Conservation (phyloP, 1,140 invertebrate species). For the Campoletis sonorensis region DNA sequence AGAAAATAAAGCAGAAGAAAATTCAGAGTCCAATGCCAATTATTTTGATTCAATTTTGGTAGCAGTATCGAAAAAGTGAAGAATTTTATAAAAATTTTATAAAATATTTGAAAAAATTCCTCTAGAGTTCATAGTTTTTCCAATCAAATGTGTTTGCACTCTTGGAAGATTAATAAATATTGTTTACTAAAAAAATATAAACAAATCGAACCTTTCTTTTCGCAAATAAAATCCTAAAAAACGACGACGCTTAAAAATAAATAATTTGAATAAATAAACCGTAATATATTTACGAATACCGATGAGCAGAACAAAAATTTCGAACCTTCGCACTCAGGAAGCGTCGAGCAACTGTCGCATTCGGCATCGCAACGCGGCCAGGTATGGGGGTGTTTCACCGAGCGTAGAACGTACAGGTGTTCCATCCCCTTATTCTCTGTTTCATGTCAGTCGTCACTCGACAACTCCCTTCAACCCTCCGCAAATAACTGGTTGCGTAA, state of each 20-base stretch:
- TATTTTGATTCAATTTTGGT: too few relatives aligned
- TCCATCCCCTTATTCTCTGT: constrained; percentile 42
- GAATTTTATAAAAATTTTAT: too few relatives aligned
- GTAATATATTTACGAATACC: not conserved
- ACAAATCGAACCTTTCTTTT: too few relatives aligned
- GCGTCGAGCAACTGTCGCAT: constrained; percentile 52
- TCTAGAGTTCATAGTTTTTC: too few relatives aligned
- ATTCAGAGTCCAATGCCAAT: too few relatives aligned
- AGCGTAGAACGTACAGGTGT: constrained; percentile 48
- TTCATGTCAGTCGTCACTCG: constrained; percentile 24
- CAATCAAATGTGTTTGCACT: too few relatives aligned
- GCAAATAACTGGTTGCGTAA: not conserved
- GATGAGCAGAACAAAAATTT: not conserved
- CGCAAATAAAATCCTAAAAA: too few relatives aligned
- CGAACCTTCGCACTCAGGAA: constrained; percentile 35
- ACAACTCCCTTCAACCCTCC: not conserved
- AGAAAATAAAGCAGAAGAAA: too few relatives aligned
- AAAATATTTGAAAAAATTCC: too few relatives aligned
- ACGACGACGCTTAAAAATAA: not conserved
- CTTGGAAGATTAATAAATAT: too few relatives aligned
- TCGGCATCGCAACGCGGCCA: constrained; percentile 39
- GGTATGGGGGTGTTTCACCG: constrained; percentile 42
- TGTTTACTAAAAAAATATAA: too few relatives aligned
- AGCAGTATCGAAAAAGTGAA: too few relatives aligned
- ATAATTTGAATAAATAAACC: not conserved